Conservation (phyloP, 30 jellyfish, hydroid and myxozoan genomes). For the Clytia hemisphaerica region DNA sequence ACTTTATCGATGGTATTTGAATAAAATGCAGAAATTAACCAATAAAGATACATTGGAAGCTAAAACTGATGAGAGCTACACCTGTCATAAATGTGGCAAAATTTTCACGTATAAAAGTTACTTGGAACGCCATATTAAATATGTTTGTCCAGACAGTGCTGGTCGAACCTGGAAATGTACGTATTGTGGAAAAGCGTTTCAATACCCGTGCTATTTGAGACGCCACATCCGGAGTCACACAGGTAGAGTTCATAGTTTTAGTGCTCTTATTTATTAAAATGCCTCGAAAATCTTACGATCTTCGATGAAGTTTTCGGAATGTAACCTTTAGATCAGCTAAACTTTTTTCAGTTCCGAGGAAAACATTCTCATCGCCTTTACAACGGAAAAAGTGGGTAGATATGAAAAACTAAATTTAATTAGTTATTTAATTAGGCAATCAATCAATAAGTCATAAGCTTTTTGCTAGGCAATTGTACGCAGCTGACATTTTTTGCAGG, state of each 20-base stretch:
- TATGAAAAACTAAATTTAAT: no score
- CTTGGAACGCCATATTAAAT: conserved; percentile 94
- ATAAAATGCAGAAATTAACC: conserved; percentile 43
- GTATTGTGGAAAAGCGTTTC: conserved; percentile 97
- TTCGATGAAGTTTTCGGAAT: no score
- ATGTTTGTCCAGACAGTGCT: conserved; percentile 97
- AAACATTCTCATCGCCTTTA: no score
- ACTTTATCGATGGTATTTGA: conserved; percentile 85
- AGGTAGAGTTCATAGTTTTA: conserved; percentile 35
- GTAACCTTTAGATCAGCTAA: no score
- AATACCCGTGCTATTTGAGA: conserved; percentile 92
- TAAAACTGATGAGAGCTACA: conserved; percentile 87
- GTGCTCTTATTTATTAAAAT: no score
- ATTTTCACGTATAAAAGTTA: conserved; percentile 94
- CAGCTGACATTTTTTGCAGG: no score
- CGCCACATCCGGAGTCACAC: conserved; percentile 97
- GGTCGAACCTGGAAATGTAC: conserved; percentile 99
- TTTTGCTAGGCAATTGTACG: no score
- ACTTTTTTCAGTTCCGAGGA: no score
- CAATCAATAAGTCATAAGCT: no score
- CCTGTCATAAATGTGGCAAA: conserved; percentile 97
- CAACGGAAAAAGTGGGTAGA: no score
- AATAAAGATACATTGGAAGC: neutral
- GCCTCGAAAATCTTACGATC: no score
- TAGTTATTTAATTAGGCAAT: no score